Percentiles rank a stretch among this genome's conserved stretches.
phyloP scores from a whole-genome alignment of 2,797 vertebrate species.

The Onychomys leucogaster region DNA sequence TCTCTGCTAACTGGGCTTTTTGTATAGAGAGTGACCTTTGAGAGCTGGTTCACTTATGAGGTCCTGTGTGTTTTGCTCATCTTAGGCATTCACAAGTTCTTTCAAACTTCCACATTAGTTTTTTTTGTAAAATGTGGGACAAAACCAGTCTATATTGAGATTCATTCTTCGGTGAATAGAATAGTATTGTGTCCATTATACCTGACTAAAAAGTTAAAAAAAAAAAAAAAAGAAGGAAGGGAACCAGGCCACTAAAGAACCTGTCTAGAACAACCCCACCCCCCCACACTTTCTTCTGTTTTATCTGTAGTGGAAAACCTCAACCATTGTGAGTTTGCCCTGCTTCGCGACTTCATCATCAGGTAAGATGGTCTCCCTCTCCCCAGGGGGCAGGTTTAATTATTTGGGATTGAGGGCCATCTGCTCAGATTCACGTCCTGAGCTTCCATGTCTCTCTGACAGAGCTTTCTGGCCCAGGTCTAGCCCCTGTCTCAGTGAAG shows the following conservation, averaged over 20 bases:
- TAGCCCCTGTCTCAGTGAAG: neutral
- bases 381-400: neutral
- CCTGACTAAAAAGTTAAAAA: neutral
- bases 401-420: conserved; percentile 4
- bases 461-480: neutral
- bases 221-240: neutral
- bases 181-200: neutral
- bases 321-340: conserved; percentile 98
- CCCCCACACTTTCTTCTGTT: conserved; percentile 57
- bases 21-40: neutral
- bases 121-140: neutral
- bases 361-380: conserved; percentile 89
- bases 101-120: neutral
- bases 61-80: neutral
- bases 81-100: neutral
- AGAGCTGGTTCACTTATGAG: neutral
- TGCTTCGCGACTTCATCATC: conserved; percentile 98
- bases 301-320: conserved; percentile 95
- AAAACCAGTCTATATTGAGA: neutral
- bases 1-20: neutral
- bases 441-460: neutral
- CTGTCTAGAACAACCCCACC: too few species aligned
- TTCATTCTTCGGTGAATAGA: neutral
- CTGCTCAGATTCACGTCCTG: neutral
- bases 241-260: neutral